phyloP scores from a whole-genome alignment of 1,140 invertebrate genomes.

The Ephestia elutella region DNA sequence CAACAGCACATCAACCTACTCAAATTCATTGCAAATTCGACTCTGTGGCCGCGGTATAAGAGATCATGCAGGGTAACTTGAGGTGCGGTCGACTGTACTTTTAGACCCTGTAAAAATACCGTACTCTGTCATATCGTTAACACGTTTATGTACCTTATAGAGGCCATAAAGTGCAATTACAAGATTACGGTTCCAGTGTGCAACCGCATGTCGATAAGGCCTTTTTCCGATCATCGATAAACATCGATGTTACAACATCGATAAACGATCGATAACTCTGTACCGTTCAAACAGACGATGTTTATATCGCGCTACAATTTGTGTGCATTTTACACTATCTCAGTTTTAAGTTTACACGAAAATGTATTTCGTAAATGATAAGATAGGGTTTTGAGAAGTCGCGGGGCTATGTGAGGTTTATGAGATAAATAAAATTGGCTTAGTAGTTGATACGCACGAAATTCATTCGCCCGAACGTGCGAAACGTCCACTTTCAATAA shows the following conservation, averaged over 20 bases:
- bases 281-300: conserved; percentile 23
- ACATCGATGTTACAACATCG: conserved; percentile 23
- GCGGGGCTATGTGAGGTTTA: neutral
- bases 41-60: too few relatives aligned
- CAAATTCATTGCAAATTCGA: too few relatives aligned
- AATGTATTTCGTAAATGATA: conserved; percentile 9
- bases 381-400: neutral
- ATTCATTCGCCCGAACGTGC: too few relatives aligned
- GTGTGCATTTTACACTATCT: conserved; percentile 4
- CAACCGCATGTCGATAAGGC: conserved; percentile 13
- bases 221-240: conserved; percentile 23
- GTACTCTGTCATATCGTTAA: neutral
- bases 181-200: neutral
- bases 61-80: too few relatives aligned
- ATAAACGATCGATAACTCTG: conserved; percentile 26
- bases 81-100: too few relatives aligned
- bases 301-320: conserved; percentile 16
- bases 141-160: conserved; percentile 1
- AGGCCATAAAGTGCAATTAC: neutral
- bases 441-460: too few relatives aligned
- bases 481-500: too few relatives aligned
- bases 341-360: neutral
- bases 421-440: too few relatives aligned
- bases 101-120: neutral
- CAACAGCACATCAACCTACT: too few relatives aligned